phyloP scores from a whole-genome alignment of 2,888 invertebrate species.

The Noctuana brunneofusca region DNA sequence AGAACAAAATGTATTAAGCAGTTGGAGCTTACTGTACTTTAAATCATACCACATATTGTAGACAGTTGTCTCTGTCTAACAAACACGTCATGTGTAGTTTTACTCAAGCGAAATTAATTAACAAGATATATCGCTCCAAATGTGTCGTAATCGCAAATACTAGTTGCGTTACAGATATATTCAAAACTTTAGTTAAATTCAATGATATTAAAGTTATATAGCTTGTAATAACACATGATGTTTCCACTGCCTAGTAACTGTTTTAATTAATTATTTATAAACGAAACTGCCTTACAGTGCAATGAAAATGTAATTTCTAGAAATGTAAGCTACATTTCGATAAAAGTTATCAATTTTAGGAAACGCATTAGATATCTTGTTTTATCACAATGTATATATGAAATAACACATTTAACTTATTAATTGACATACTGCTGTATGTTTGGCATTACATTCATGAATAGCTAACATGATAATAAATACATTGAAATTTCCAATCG shows the following conservation, averaged over 20 bases:
- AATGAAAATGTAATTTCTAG: not conserved
- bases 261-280: not conserved
- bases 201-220: conserved; percentile 14
- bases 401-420: not conserved
- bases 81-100: conserved; percentile 3
- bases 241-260: conserved; percentile 8
- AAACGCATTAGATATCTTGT: not conserved
- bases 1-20: not conserved
- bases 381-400: not conserved
- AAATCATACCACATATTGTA: not conserved
- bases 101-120: conserved; percentile 14
- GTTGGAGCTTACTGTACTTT: not conserved
- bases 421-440: not conserved
- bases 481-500: not conserved
- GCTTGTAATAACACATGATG: not conserved
- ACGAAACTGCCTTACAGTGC: too few species aligned
- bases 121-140: conserved; percentile 7
- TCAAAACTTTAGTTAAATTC: conserved; percentile 27
- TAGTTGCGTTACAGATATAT: conserved; percentile 25
- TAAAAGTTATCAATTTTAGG: not conserved
- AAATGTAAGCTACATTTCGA: not conserved
- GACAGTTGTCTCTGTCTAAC: conserved; percentile 7
- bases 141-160: conserved; percentile 24
- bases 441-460: not conserved
- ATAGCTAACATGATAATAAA: not conserved